Evolutionary conservation across 2,797 vertebrate species (phyloP).

Genomic region (Pelodytes ibericus): DNA sequence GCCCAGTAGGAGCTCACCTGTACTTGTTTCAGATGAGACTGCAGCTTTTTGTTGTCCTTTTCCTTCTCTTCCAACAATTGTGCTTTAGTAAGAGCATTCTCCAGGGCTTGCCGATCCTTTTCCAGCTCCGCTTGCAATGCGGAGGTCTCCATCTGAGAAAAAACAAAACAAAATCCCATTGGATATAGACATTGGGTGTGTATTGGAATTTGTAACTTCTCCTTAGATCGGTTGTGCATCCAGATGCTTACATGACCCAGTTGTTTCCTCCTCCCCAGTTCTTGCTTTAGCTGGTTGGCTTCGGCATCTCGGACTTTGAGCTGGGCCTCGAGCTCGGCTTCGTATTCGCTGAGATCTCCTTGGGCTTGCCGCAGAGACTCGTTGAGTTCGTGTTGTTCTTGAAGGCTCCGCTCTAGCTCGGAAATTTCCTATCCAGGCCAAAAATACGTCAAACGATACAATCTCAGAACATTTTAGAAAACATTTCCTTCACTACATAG

Average conservation of each 20-base stretch:
- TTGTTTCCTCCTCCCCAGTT: constrained; percentile 69
- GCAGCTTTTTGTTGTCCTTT: constrained; percentile 71
- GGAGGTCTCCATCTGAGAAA: constrained; percentile 74
- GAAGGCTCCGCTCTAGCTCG: constrained; percentile 72
- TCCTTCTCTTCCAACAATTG: constrained; percentile 73
- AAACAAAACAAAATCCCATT: constrained; percentile 7
- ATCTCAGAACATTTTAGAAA: too few species aligned
- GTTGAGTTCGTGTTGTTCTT: constrained; percentile 72
- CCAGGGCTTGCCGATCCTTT: constrained; percentile 75
- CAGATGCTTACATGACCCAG: constrained; percentile 71
- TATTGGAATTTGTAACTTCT: neutral
- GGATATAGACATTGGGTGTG: neutral
- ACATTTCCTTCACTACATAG: too few species aligned
- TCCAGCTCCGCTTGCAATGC: constrained; percentile 76
- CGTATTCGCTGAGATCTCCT: constrained; percentile 66
- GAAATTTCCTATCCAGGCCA: constrained; percentile 73
- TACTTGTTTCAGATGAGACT: constrained; percentile 69
- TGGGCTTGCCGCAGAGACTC: constrained; percentile 72
- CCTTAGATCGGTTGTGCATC: too few species aligned
- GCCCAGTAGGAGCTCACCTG: constrained; percentile 69
- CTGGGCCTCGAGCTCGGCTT: constrained; percentile 77
- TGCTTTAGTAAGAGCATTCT: constrained; percentile 71
- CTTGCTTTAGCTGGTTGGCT: constrained; percentile 73
- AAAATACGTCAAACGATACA: too few species aligned
- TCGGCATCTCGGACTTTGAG: constrained; percentile 71